Evolutionary conservation across 2,888 invertebrate species (phyloP).

Genomic region (Nemurella pictetii): DNA sequence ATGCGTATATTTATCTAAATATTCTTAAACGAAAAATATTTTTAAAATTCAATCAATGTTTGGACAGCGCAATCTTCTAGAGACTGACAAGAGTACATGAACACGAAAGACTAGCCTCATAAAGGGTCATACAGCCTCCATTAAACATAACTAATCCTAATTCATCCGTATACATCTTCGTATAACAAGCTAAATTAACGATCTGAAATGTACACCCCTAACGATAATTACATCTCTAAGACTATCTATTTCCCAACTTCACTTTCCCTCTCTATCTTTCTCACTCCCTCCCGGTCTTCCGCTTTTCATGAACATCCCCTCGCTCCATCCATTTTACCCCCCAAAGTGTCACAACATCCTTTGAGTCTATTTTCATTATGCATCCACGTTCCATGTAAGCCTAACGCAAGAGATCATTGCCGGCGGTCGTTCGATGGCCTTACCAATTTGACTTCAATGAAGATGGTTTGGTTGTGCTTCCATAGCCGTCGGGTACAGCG

Average conservation of each 20-base stretch:
- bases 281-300: neutral
- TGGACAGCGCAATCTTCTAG: no score
- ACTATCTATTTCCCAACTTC: neutral
- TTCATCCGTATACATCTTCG: no score
- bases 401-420: neutral
- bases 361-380: neutral
- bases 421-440: neutral
- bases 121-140: no score
- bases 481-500: neutral
- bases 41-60: no score
- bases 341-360: neutral
- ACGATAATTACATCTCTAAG: neutral
- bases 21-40: no score
- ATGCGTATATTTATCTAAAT: no score
- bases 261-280: neutral
- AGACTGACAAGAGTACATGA: no score
- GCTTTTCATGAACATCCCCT: neutral
- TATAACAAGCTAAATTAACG: neutral
- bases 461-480: neutral
- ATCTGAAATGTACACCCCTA: neutral
- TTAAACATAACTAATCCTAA: no score
- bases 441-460: neutral
- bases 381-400: neutral
- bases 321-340: neutral
- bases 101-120: no score